These are phyloP conservation scores for Cepphus grylle DNA, from an alignment of 2,113 vertebrate genomes.

Conservation along the genomic window DNA sequence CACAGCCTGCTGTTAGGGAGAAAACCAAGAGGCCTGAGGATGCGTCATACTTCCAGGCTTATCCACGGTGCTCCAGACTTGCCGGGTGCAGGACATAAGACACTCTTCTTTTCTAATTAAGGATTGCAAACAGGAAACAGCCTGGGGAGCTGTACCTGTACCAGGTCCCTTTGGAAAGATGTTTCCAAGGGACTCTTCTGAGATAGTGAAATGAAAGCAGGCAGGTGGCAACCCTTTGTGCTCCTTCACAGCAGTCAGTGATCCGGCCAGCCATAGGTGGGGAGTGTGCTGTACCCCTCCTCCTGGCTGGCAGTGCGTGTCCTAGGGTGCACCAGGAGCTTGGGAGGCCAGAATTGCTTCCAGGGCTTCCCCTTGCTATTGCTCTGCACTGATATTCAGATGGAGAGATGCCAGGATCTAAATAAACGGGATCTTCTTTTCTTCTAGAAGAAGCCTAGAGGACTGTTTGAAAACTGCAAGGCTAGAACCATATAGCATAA, in stretches of 20 bases:
- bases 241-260: neutral
- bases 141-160: too few species aligned
- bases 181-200: neutral
- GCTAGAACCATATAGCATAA: neutral
- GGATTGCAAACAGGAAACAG: neutral
- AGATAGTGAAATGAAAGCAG: neutral
- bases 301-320: neutral
- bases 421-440: neutral
- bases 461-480: neutral
- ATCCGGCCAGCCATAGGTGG: accelerated
- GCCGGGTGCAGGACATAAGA: neutral
- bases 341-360: neutral
- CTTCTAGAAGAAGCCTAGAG: neutral
- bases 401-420: neutral
- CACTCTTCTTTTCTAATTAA: neutral
- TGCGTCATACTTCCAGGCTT: neutral
- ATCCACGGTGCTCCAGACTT: neutral
- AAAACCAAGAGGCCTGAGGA: neutral
- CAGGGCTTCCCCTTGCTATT: neutral
- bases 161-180: neutral
- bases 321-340: neutral
- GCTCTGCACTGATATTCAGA: neutral
- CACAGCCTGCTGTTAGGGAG: neutral
- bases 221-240: neutral
- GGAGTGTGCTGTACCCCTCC: accelerated